Evolutionary conservation across 2,113 vertebrate genomes (phyloP), one percentile per base, ranked within the genome.

Genomic region (Clarias magur): DNA sequence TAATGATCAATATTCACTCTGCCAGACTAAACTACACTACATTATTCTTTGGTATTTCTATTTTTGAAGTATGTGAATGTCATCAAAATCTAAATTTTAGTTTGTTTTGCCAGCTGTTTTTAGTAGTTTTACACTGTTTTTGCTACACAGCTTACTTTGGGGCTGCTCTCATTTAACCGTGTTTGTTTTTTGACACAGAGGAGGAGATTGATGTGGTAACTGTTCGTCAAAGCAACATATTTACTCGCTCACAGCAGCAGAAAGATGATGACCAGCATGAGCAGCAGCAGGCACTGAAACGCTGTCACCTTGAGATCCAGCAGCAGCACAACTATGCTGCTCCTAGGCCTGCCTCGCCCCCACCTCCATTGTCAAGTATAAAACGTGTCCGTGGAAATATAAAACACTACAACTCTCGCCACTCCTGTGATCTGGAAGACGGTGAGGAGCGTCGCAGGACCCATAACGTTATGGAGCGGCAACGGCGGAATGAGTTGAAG

Each of bases 201-300:
- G 96, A 96, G 80, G 96, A 96, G 84, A 96, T 96, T 0, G 96
- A 96, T 0, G 96, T 96, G 2, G 96, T 96, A 60, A 96, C 95
- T 0, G 94, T 96, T 30, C 93, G 88, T 7, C 90, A 93, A 19
- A 23, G 93, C 42, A 88, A 92, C 12, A 88, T 75, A 0, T 48
- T 72, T 1, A 82, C 93, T 13, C 86, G 85, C 10, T 90, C 92
- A 16, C 85, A 93, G 57, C 75, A 86, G 38, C 90, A 92, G 1
- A 57, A 19, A 75, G 90, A 88, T 38, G 75, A 88, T 60, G 84
- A 68, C 21, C 88, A 85, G 0, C 92, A 88, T 60, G 88, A 91
- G 86, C 90, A 92, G 76, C 86, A 89, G 75, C 87, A 70, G 0
- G 93, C 92, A 3, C 85, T 90, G 0, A 93, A 94, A 48, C 94